phyloP scores from a whole-genome alignment of 2,888 invertebrate species.

The Drosophila mimetica region DNA sequence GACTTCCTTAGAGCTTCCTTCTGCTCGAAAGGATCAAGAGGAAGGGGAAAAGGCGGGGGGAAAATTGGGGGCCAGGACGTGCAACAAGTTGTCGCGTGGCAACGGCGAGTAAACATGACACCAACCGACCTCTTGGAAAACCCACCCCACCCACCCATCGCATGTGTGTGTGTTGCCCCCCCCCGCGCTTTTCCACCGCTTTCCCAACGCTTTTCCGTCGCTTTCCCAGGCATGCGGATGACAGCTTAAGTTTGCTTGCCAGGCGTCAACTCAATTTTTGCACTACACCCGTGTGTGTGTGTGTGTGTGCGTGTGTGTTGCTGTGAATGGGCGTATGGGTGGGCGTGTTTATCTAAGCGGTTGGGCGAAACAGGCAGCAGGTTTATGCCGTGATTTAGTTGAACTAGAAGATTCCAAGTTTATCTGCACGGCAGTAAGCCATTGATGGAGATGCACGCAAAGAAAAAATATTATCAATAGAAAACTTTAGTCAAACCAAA shows the following conservation, averaged over 20 bases:
- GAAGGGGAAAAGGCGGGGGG: neutral
- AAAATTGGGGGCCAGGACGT: slow-evolving; percentile 34
- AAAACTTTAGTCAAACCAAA: no score
- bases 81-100: slow-evolving; percentile 78
- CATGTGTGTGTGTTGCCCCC: slow-evolving; percentile 10
- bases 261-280: slow-evolving; percentile 75
- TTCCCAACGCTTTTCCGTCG: slow-evolving; percentile 11
- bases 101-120: slow-evolving; percentile 62
- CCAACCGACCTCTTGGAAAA: slow-evolving; percentile 10
- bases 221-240: slow-evolving; percentile 53
- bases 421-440: slow-evolving; percentile 8
- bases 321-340: slow-evolving; percentile 1
- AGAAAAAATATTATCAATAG: no score
- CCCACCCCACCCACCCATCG: neutral
- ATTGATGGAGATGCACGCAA: neutral
- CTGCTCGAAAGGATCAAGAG: slow-evolving; percentile 4
- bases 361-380: slow-evolving; percentile 1
- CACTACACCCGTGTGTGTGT: slow-evolving; percentile 25
- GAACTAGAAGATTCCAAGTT: slow-evolving; percentile 17
- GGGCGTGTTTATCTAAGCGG: slow-evolving; percentile 56
- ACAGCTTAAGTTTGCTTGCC: slow-evolving; percentile 72
- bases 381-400: slow-evolving; percentile 43
- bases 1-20: slow-evolving; percentile 24
- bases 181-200: slow-evolving; percentile 8
- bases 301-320: no score